Percentiles rank a stretch among this genome's conserved stretches.
Conservation (phyloP, 2,797 vertebrate species). For the Pterois miles region DNA sequence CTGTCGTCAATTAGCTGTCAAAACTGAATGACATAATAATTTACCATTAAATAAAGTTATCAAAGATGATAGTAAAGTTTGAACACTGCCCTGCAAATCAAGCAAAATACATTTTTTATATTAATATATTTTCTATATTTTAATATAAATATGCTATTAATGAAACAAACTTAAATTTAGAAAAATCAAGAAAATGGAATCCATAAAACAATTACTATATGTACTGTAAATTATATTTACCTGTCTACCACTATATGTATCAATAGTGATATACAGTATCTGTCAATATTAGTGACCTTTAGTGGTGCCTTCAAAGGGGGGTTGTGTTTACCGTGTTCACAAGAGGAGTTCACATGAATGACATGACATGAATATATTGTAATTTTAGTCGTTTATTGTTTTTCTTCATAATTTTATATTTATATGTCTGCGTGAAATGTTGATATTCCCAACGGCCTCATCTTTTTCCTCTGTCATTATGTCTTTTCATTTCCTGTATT, state of each 20-base stretch:
- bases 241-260: not conserved
- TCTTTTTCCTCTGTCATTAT: too few relatives aligned
- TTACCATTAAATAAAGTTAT: not conserved
- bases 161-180: not conserved
- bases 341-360: too few relatives aligned
- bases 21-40: not conserved
- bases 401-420: too few relatives aligned
- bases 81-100: not conserved
- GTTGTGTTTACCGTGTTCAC: too few relatives aligned
- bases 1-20: not conserved
- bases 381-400: too few relatives aligned
- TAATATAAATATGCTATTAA: not conserved
- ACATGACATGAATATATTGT: too few relatives aligned
- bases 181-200: not conserved
- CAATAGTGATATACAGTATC: not conserved
- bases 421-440: too few relatives aligned
- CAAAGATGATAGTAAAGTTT: not conserved
- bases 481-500: too few relatives aligned
- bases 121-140: too few relatives aligned
- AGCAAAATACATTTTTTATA: too few relatives aligned
- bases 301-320: too few relatives aligned
- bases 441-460: too few relatives aligned
- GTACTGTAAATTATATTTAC: not conserved
- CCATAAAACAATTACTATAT: not conserved
- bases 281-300: not conserved